Percentiles rank a stretch among this genome's conserved stretches.
Evolutionary conservation across 2,797 vertebrate genomes (phyloP).

Genomic region (Oceanodroma leucorhoa): DNA sequence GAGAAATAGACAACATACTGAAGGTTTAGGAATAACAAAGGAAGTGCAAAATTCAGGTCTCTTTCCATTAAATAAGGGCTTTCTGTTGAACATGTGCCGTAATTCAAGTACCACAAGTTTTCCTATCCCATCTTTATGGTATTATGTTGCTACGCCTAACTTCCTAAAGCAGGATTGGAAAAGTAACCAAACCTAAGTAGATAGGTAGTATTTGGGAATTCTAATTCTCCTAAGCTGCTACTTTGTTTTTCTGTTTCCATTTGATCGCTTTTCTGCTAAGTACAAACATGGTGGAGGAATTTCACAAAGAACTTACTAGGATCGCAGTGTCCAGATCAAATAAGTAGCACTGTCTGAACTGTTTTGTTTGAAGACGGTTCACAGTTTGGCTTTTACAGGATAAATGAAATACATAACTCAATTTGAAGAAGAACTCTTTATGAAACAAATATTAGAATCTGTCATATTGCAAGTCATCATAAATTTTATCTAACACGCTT

Average conservation of each 20-base stretch:
- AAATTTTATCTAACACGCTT: not conserved
- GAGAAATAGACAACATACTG: not conserved
- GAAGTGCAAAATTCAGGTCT: not conserved
- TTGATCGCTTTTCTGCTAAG: not conserved
- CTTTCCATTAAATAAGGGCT: not conserved
- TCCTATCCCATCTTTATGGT: not conserved
- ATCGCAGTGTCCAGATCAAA: not conserved
- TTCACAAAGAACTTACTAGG: not conserved
- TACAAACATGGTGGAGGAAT: not conserved
- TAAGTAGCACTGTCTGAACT: not conserved
- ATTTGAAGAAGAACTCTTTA: not conserved
- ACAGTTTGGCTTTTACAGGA: not conserved
- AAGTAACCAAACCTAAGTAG: not conserved
- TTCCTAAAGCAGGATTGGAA: not conserved
- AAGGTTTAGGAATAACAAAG: not conserved
- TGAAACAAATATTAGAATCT: not conserved
- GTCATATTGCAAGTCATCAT: not conserved
- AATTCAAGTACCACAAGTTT: not conserved
- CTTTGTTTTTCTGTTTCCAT: slow-evolving; percentile 11
- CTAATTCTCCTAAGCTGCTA: not conserved
- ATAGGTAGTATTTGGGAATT: not conserved
- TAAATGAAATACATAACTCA: not conserved
- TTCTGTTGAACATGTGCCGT: not conserved
- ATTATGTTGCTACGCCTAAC: not conserved
- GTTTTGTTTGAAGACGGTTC: slow-evolving; percentile 1